A percentile compares a stretch with the other conserved stretches of the same genome.
These are phyloP conservation scores for Drosophila subobscura DNA, from an alignment of 1,140 invertebrate species.

Conservation along the genomic window DNA sequence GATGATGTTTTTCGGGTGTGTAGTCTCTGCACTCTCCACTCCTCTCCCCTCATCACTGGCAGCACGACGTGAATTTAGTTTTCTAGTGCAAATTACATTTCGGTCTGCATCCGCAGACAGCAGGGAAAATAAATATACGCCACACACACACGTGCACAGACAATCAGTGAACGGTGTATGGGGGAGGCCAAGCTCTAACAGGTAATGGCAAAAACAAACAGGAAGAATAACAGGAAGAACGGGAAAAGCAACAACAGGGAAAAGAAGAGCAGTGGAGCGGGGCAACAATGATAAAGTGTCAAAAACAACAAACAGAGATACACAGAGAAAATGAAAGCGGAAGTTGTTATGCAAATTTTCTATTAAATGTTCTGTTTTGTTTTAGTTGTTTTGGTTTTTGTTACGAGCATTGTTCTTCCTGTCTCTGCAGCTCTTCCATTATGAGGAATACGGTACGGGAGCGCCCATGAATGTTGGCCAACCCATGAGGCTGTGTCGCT, in stretches of 20 bases:
- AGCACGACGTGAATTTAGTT: constrained; percentile 15
- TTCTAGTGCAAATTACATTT: constrained; percentile 68
- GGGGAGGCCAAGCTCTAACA: constrained; percentile 29
- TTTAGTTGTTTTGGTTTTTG: constrained; percentile 19
- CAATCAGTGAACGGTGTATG: constrained; percentile 32
- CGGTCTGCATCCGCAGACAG: constrained; percentile 17
- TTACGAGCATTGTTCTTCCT: constrained; percentile 41
- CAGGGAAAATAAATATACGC: constrained; percentile 5
- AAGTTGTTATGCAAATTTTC: constrained; percentile 74
- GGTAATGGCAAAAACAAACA: constrained; percentile 33
- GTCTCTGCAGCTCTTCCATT: constrained; percentile 15
- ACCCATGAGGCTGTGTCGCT: too few relatives aligned
- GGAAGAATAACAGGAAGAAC: too few relatives aligned
- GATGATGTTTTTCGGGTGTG: constrained; percentile 12
- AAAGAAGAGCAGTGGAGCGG: too few relatives aligned
- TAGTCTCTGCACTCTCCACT: not conserved
- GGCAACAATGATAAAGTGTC: constrained; percentile 33
- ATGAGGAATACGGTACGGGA: too few relatives aligned
- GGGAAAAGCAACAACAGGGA: too few relatives aligned
- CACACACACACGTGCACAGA: constrained; percentile 21
- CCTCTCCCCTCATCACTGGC: too few relatives aligned
- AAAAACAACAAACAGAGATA: constrained; percentile 27
- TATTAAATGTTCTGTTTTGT: constrained; percentile 27
- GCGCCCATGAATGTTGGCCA: too few relatives aligned
- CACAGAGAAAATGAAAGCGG: constrained; percentile 41